Evolutionary conservation across 2,888 invertebrate species (phyloP), one percentile per base, ranked within the genome.

Genomic region (Penaeus monodon): DNA sequence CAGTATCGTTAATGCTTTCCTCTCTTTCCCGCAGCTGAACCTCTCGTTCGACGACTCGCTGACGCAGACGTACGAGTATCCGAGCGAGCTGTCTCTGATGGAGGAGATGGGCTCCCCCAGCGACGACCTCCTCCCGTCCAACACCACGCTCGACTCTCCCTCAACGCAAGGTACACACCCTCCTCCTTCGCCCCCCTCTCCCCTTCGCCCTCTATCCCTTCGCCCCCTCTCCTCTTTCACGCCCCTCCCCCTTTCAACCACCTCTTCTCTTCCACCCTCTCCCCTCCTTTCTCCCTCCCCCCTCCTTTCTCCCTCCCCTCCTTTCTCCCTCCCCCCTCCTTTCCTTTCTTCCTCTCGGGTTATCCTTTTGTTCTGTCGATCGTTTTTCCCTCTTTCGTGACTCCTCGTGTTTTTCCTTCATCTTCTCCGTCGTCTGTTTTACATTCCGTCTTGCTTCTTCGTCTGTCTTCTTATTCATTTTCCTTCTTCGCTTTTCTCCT

Each of bases 21-120:
- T 79, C 57, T 81, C 33, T 91, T 90, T 94, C 91, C 92, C 93
- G 76, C 95, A 98, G 97, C 93, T 97, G 92, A 96, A 95, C 93
- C 96, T 98, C 92, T 95, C 96, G 92, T 98, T 98, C 93, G 96
- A 97, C 93, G 98, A 98, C 92, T 94, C 95, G 85, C 95, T 96
- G 85, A 97, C 97, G 91, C 95, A 96, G 91, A 96, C 96, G 84
- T 97, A 96, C 93, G 98, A 98, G 94, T 98, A 98, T 93, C 98
- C 98, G 84, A 97, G 97, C 88, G 98, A 98, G 94, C 95, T 95
- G 89, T 96, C 97, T 77, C 93, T 97, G 91, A 93, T 95, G 91
- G 95, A 95, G 92, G 96, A 95, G 90, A 78, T 78, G n/a, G 89
- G 65, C n/a, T 57, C 70, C 64, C 64, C 81, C 17, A 38, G 83